Conservation (phyloP, 2,888 invertebrate genomes). For the Cylindroiulus punctatus region DNA sequence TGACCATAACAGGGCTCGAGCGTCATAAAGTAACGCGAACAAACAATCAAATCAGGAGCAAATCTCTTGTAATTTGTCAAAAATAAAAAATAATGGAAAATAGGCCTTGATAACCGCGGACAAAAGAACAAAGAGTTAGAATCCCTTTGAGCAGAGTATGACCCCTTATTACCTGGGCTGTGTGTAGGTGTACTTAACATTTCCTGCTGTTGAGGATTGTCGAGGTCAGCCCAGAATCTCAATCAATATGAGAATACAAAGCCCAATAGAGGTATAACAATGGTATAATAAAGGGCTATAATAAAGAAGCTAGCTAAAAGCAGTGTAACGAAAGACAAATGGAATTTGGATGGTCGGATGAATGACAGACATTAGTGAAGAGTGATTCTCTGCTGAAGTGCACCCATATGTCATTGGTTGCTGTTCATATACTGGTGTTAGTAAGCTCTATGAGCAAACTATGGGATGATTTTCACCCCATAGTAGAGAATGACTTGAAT, state of each 20-base stretch:
- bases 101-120: not conserved
- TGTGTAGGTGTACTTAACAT: constrained; percentile 8
- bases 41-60: not conserved
- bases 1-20: not conserved
- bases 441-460: not conserved
- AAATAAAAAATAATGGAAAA: not conserved
- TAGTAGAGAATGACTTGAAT: not conserved
- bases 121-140: not conserved
- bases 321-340: constrained; percentile 45
- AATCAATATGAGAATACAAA: constrained; percentile 39
- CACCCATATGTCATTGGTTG: not conserved
- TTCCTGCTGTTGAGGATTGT: constrained; percentile 9
- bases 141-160: not conserved
- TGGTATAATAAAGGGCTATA: constrained; percentile 43
- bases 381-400: constrained; percentile 13
- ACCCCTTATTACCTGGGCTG: not conserved
- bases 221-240: constrained; percentile 20
- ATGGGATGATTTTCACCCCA: not conserved
- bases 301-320: constrained; percentile 39
- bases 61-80: not conserved
- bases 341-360: constrained; percentile 47
- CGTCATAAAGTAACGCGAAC: not conserved
- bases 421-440: not conserved
- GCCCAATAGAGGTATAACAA: not conserved
- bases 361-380: constrained; percentile 45